Evolutionary conservation across 2,797 vertebrate species (phyloP).

Genomic region (Mus spretus): DNA sequence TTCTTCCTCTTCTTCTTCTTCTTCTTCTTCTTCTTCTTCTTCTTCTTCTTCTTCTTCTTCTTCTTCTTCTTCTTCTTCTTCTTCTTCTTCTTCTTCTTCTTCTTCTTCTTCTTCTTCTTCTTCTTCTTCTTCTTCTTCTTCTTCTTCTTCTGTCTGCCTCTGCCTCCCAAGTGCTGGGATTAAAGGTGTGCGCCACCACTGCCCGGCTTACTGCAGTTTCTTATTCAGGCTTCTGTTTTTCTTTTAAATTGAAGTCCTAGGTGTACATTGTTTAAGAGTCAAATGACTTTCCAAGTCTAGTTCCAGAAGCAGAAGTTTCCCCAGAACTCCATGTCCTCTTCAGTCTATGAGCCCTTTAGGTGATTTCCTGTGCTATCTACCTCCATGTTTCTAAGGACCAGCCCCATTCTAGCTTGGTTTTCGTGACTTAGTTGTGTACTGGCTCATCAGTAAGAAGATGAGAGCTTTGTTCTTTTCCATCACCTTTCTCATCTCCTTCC

Average conservation of each 20-base stretch:
- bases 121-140: too few species aligned
- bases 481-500: not conserved
- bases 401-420: not conserved
- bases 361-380: not conserved
- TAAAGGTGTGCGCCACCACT: too few species aligned
- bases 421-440: constrained; percentile 24
- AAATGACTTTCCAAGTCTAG: not conserved
- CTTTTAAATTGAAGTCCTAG: constrained; percentile 9
- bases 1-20: too few species aligned
- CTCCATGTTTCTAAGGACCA: not conserved
- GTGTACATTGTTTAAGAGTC: not conserved
- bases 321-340: not conserved
- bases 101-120: too few species aligned
- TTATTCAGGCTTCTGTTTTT: not conserved
- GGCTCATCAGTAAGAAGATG: not conserved
- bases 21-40: too few species aligned
- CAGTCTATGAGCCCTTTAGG: not conserved
- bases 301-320: not conserved
- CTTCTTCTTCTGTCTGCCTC: too few species aligned
- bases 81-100: too few species aligned
- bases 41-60: too few species aligned
- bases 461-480: not conserved
- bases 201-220: not conserved
- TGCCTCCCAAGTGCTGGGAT: too few species aligned
- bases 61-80: too few species aligned